Percentiles rank a stretch among this genome's conserved stretches.
These are phyloP conservation scores for Pseudochaenichthys georgianus DNA, from an alignment of 2,797 vertebrate species.

Conservation along the genomic window DNA sequence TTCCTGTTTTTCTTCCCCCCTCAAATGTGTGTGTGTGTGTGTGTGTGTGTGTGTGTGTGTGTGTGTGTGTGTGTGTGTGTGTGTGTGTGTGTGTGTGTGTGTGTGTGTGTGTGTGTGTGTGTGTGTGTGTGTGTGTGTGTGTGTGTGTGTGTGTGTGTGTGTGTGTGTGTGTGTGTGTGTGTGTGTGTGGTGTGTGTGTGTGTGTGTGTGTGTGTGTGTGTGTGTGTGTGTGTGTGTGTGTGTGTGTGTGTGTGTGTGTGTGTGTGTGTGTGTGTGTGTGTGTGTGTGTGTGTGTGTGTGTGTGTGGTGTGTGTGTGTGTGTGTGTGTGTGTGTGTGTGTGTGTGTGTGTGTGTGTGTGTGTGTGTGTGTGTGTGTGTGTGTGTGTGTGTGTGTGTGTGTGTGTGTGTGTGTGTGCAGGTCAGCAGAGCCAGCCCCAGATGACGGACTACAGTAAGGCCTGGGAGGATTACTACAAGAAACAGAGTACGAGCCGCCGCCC, in stretches of 20 bases:
- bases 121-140: conserved; percentile 2
- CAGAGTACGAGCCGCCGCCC: conserved; percentile 78
- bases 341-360: background rate
- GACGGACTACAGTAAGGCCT: conserved; percentile 95
- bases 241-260: background rate
- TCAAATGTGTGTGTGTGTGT: no score
- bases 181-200: conserved; percentile 5
- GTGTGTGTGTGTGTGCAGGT: conserved; percentile 76
- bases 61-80: no score
- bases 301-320: conserved; percentile 16
- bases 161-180: conserved; percentile 4
- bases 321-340: conserved; percentile 2
- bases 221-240: background rate
- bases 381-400: background rate
- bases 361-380: background rate
- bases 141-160: conserved; percentile 2
- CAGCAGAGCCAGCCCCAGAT: conserved; percentile 95
- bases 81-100: no score
- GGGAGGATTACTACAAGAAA: conserved; percentile 98
- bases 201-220: conserved; percentile 2
- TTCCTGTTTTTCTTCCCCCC: no score
- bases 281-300: no score
- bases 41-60: no score
- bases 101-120: conserved; percentile 2
- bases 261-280: background rate